phyloP scores from a whole-genome alignment of 2,797 vertebrate species.

The Salarias fasciatus region DNA sequence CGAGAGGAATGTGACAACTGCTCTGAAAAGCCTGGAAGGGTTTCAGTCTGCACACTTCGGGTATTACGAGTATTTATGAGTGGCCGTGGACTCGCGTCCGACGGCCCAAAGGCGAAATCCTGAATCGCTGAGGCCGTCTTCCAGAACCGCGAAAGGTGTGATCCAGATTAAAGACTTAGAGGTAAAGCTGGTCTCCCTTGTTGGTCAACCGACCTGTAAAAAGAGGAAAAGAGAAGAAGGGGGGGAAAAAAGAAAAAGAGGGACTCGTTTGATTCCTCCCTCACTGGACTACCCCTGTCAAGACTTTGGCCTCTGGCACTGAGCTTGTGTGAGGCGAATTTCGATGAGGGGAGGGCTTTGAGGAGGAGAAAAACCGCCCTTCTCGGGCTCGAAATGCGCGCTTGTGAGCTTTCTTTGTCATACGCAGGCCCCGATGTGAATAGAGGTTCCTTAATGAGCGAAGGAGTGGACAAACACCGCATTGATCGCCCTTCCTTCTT shows the following conservation, averaged over 20 bases:
- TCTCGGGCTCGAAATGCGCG: constrained; percentile 79
- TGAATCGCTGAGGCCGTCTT: constrained; percentile 23
- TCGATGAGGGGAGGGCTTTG: constrained; percentile 82
- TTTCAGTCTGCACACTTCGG: constrained; percentile 29
- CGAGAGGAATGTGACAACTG: constrained; percentile 33
- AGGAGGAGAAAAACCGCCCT: constrained; percentile 78
- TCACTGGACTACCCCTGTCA: constrained; percentile 75
- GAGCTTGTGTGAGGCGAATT: constrained; percentile 83
- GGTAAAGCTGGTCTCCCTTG: constrained; percentile 38
- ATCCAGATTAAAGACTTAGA: constrained; percentile 47
- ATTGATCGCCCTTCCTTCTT: constrained; percentile 74
- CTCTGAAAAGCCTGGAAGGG: constrained; percentile 28
- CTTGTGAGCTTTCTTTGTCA: constrained; percentile 83
- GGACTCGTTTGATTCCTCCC: constrained; percentile 72
- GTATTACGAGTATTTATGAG: constrained; percentile 46
- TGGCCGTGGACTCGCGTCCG: constrained; percentile 33
- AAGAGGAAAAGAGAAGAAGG: constrained; percentile 22
- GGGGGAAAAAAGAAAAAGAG: constrained; percentile 31
- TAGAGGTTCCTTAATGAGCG: constrained; percentile 78
- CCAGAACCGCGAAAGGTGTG: constrained; percentile 34
- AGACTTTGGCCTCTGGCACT: constrained; percentile 78
- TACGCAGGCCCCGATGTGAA: constrained; percentile 69
- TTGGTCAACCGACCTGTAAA: constrained; percentile 22
- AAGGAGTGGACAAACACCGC: constrained; percentile 76
- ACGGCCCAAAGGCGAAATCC: constrained; percentile 27